Percentiles rank a stretch among this genome's conserved stretches.
Conservation (phyloP, 2,113 vertebrate species). For the Fulmarus glacialis region DNA sequence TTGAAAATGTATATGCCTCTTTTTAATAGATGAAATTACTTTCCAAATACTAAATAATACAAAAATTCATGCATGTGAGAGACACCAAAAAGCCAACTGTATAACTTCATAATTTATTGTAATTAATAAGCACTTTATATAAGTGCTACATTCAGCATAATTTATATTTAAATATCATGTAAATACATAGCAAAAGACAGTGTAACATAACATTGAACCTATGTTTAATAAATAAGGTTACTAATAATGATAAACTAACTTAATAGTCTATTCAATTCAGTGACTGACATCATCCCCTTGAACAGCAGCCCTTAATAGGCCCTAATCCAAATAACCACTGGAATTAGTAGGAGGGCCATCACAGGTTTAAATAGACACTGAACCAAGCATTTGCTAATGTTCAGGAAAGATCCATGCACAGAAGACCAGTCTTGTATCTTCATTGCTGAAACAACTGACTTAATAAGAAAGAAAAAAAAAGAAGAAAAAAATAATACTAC, state of each 20-base stretch:
- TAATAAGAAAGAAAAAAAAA: background rate
- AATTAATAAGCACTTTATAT: background rate
- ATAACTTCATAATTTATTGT: background rate
- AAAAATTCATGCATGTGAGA: background rate
- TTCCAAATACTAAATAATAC: background rate
- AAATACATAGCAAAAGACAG: background rate
- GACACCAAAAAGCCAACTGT: background rate
- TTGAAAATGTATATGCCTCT: background rate
- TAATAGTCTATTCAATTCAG: background rate
- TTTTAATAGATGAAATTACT: background rate
- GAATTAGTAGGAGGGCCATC: background rate
- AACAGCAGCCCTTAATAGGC: background rate
- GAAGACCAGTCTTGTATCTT: background rate
- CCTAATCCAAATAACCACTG: background rate
- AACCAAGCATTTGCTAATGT: background rate
- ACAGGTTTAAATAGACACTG: background rate
- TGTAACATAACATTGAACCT: background rate
- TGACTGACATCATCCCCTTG: constrained; percentile 31
- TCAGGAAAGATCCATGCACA: background rate
- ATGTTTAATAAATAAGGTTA: constrained; percentile 14
- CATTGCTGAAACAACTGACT: background rate
- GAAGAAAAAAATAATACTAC: background rate
- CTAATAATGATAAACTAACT: constrained; percentile 8
- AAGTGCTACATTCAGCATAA: background rate
- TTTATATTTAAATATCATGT: background rate